Percentiles rank a stretch among this genome's conserved stretches.
These are phyloP conservation scores for Agriotes lineatus DNA, from an alignment of 2,888 invertebrate genomes.

Conservation along the genomic window DNA sequence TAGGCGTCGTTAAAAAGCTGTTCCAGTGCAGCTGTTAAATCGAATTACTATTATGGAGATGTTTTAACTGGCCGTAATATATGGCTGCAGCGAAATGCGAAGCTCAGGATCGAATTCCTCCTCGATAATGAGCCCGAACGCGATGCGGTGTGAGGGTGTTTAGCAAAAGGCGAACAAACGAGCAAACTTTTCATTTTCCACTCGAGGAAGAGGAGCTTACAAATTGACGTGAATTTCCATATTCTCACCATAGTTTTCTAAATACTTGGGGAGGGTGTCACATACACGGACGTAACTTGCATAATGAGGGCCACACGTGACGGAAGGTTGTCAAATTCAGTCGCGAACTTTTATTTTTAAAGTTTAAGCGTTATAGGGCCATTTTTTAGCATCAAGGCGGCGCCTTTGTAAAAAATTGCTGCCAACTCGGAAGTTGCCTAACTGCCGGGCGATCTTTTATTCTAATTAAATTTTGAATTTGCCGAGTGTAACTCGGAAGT, in stretches of 20 bases:
- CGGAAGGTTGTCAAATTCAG: slow-evolving; percentile 40
- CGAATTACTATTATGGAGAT: slow-evolving; percentile 14
- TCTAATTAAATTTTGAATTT: slow-evolving; percentile 35
- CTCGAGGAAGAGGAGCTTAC: background rate
- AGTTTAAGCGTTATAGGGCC: slow-evolving; percentile 31
- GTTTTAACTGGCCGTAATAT: background rate
- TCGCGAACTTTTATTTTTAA: slow-evolving; percentile 36
- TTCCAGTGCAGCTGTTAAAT: slow-evolving; percentile 14
- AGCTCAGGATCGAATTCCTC: background rate
- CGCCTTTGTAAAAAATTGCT: slow-evolving; percentile 22
- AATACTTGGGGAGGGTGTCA: slow-evolving; percentile 26
- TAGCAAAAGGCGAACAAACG: slow-evolving; percentile 2
- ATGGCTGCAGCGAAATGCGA: slow-evolving; percentile 2
- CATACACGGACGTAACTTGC: slow-evolving; percentile 22
- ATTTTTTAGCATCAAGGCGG: slow-evolving; percentile 29
- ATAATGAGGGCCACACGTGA: slow-evolving; percentile 36
- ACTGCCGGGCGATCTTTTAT: slow-evolving; percentile 21
- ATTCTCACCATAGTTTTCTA: slow-evolving; percentile 12
- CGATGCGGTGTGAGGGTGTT: background rate
- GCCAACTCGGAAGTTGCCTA: slow-evolving; percentile 17
- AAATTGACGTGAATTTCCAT: slow-evolving; percentile 26
- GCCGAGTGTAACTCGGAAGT: slow-evolving; percentile 18
- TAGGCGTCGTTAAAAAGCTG: slow-evolving; percentile 37
- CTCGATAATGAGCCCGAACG: slow-evolving; percentile 9
- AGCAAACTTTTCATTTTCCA: slow-evolving; percentile 1